Evolutionary conservation across 2,113 vertebrate genomes (phyloP), one percentile per base, ranked within the genome.

Genomic region (Amphiprion percula): DNA sequence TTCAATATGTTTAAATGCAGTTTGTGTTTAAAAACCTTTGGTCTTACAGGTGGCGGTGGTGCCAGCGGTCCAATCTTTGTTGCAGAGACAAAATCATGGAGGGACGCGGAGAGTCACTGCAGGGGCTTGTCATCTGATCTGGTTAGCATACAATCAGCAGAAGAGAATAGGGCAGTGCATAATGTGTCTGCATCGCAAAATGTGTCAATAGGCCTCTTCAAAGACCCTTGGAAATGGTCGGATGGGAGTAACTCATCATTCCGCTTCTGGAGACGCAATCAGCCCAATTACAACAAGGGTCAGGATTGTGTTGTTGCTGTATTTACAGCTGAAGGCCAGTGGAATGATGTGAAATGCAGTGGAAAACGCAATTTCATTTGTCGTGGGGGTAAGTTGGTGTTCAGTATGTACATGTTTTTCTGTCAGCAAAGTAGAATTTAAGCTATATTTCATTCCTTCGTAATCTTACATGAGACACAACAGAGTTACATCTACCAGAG

Each of bases 201-300:
- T 6, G 76, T 85, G 49, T 95, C 92, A 92, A 93, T 91, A 4
- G 91, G 92, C 33, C 87, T 94, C 28, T 94, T 94, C 64, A 91
- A 77, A 69, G 93, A 94, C 55, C 53, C 64, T 10, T 93, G 93
- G 93, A 83, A n/a, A 53, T 94, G 92, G 92, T 94, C 89, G 0
- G 88, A 93, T 60, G 88, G 79, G 24, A 91, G 80, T 70, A 72
- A 62, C 30, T 86, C 86, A 23, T 92, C 90, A 2, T 93, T 91
- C 55, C 89, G 89, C 23, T 79, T 65, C 77, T 93, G 90, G 90
- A 80, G 54, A 26, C 28, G 41, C 0, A 1, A 0, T 12, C 85
- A 90, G 49, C 88, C 90, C 0, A 87, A 62, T n/a, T 64, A 86
- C 30, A 0, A 0, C 0, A 0, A 3, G 1, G 49, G 15, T 47